Evolutionary conservation across 2,113 vertebrate genomes (phyloP), one percentile per base, ranked within the genome.

Genomic region (Ctenomys sociabilis): DNA sequence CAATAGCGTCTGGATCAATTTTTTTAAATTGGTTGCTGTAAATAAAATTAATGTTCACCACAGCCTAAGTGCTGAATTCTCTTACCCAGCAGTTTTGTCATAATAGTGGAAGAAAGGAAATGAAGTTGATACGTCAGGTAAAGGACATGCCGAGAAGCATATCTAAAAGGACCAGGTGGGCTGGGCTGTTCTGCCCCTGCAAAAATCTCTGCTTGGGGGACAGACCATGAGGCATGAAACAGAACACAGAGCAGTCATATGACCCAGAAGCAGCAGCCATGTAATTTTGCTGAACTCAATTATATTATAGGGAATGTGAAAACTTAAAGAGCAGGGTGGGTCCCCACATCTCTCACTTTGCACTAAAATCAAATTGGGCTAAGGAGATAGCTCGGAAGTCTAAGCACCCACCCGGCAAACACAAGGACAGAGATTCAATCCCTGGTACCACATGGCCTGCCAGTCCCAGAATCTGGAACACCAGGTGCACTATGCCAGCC

Each of bases 31-130:
- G 81, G 52, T 30, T 82, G 81, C 24, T 49, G 64, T 80, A 95
- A 95, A 95, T 63, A 94, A 86, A 97, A 94, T 57, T 85, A 96
- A 96, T 73, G n/a, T 88, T 92, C 87, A 59, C 19, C 75, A 64
- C 88, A 84, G 70, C 28, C 37, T 57, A 91, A 89, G 16, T 30
- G 59, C 72, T 94, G 3, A 5, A 78, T 88, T 89, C 49, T 85
- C 17, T 45, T 68, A 68, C 28, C 66, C 17, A 54, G 22, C 11
- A 80, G 30, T 61, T 88, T 88, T 78, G 40, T 35, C 85, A 66
- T 72, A 66, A 87, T 43, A 43, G 21, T 90, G 5, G 43, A 83
- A 73, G 26, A 17, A 95, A 85, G n/a, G 45, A 45, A 52, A 81
- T 54, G 7, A 24, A 45, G 43, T 32, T 78, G 11, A 64, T 77